Conservation (phyloP, 1,140 invertebrate genomes). For the Sipha flava region DNA sequence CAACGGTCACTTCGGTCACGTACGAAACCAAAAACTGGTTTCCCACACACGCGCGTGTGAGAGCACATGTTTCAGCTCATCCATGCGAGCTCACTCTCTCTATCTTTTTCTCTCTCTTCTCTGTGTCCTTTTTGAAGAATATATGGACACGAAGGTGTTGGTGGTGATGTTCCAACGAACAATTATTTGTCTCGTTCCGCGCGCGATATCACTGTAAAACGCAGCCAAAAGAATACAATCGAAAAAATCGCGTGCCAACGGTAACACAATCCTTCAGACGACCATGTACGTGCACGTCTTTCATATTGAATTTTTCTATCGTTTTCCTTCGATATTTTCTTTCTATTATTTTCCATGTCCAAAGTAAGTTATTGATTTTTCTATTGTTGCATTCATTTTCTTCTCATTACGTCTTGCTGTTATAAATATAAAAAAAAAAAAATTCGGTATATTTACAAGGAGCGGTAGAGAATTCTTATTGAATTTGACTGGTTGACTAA, state of each 20-base stretch:
- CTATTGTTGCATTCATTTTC: no score
- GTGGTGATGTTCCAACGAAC: neutral
- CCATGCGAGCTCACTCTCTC: neutral
- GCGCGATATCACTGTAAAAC: neutral
- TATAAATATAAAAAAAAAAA: no score
- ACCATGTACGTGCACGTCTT: neutral
- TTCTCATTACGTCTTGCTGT: no score
- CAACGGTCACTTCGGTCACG: conserved; percentile 13
- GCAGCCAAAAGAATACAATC: neutral
- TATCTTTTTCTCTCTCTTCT: neutral
- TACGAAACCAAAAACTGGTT: conserved; percentile 28
- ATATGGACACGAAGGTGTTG: no score
- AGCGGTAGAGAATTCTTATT: no score
- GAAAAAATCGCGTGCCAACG: neutral
- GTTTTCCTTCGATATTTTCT: neutral
- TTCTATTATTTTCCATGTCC: no score
- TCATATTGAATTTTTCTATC: neutral
- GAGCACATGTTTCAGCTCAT: neutral
- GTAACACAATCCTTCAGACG: neutral
- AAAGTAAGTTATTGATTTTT: no score
- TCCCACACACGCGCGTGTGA: neutral
- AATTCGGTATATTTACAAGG: no score
- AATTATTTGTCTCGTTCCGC: neutral
- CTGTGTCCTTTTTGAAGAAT: conserved; percentile 16
- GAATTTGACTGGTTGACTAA: no score